Conservation (phyloP, 2,113 vertebrate genomes). For the Scolopax mira region DNA sequence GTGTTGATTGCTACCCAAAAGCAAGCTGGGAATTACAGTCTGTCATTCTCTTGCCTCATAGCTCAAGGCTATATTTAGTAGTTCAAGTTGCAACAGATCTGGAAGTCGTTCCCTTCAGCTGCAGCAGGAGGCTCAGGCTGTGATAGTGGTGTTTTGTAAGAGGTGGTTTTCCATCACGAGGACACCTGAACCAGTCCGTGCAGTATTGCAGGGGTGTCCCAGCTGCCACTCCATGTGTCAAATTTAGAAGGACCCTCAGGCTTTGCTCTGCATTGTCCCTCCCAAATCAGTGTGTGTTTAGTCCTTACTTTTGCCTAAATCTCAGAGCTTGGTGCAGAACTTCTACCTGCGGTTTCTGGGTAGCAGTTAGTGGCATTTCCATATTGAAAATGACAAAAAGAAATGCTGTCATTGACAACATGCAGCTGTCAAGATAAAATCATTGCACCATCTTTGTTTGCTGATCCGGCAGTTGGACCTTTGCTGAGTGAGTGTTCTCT, state of each 20-base stretch:
- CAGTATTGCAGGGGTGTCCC: not conserved
- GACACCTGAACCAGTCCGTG: not conserved
- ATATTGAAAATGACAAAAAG: not conserved
- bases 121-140: not conserved
- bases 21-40: conserved; percentile 32
- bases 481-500: not conserved
- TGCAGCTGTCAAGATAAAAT: not conserved
- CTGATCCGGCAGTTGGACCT: not conserved
- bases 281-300: fast-evolving
- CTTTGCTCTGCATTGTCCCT: not conserved
- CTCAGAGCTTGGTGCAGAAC: not conserved
- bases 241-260: not conserved
- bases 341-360: not conserved
- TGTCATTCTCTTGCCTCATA: conserved; percentile 30
- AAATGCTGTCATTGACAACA: not conserved
- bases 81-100: conserved; percentile 43
- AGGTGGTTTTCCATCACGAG: not conserved
- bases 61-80: conserved; percentile 53
- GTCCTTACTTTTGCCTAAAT: not conserved
- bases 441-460: not conserved
- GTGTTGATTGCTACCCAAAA: not conserved
- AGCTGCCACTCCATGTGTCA: fast-evolving
- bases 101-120: conserved; percentile 30
- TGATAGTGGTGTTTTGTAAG: not conserved
- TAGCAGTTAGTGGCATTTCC: not conserved